These are phyloP conservation scores for Seladonia tumulorum DNA, from an alignment of 2,888 invertebrate species.

Conservation along the genomic window DNA sequence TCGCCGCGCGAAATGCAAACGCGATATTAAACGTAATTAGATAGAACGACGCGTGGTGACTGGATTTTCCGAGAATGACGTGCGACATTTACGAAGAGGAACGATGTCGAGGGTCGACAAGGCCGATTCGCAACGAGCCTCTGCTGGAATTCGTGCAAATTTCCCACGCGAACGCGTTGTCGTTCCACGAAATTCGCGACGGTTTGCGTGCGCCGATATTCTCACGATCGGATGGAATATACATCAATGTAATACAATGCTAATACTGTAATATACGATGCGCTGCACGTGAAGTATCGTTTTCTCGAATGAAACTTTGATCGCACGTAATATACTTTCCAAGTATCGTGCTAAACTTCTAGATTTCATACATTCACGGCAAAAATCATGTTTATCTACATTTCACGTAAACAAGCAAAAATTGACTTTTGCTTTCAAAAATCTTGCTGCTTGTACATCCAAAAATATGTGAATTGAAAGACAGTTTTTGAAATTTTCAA, in stretches of 20 bases:
- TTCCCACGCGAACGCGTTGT: not conserved
- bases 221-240: not conserved
- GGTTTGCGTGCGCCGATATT: not conserved
- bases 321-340: not conserved
- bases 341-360: not conserved
- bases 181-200: not conserved
- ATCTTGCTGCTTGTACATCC: not conserved
- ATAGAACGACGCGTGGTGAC: conserved; percentile 41
- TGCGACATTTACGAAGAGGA: conserved; percentile 19
- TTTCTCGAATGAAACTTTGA: not conserved
- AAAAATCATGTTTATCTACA: not conserved
- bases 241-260: no score
- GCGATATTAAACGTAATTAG: conserved; percentile 20
- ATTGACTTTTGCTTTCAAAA: no score
- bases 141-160: conserved; percentile 15
- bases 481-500: not conserved
- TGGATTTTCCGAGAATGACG: conserved; percentile 65
- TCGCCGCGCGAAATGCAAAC: conserved; percentile 1
- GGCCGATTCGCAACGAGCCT: conserved; percentile 7
- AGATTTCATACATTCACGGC: not conserved
- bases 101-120: not conserved
- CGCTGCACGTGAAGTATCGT: not conserved
- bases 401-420: no score
- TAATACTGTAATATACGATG: no score
- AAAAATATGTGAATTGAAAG: not conserved